Conservation (phyloP, 2,797 vertebrate species). For the Alexandromys oeconomus region DNA sequence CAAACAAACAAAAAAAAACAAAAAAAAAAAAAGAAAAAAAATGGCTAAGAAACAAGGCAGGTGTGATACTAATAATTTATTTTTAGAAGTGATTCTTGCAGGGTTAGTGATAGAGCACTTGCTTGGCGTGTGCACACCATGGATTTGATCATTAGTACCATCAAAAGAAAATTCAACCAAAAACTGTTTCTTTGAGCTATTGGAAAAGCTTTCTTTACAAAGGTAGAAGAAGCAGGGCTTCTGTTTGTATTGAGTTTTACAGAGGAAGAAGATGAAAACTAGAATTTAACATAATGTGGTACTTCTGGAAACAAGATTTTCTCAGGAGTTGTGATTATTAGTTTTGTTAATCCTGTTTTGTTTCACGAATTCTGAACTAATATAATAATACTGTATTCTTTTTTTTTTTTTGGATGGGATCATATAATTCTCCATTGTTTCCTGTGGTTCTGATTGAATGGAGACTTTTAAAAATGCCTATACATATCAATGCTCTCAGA, state of each 20-base stretch:
- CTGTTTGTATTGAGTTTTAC: background rate
- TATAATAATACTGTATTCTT: background rate
- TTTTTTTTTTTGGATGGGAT: background rate
- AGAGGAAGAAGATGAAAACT: background rate
- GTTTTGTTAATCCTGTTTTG: background rate
- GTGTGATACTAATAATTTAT: background rate
- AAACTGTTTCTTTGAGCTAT: background rate
- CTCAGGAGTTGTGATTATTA: background rate
- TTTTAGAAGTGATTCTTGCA: background rate
- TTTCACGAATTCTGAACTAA: background rate
- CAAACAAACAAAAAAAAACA: no score
- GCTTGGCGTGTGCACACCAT: background rate
- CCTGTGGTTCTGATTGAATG: background rate
- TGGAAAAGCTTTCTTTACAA: background rate
- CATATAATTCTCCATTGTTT: background rate
- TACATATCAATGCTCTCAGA: background rate
- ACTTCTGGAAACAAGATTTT: background rate
- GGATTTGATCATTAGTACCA: background rate
- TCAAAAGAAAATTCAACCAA: background rate
- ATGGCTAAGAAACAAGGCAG: constrained; percentile 18
- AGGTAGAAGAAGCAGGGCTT: background rate
- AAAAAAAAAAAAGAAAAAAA: no score
- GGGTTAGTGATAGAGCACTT: background rate
- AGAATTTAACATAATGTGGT: background rate
- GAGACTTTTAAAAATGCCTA: background rate